Conservation (phyloP, 2,113 vertebrate genomes). For the Larimichthys crocea region DNA sequence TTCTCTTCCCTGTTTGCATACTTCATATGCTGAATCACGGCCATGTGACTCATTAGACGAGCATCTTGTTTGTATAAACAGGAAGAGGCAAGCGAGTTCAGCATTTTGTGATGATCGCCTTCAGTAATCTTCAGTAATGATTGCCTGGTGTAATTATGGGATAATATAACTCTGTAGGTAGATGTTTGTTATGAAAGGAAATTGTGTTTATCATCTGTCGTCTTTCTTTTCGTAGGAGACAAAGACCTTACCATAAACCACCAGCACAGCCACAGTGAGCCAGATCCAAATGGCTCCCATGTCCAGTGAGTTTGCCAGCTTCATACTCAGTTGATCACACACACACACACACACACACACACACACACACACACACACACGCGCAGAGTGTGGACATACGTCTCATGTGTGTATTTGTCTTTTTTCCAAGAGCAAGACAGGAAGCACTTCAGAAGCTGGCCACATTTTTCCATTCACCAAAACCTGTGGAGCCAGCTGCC, state of each 20-base stretch:
- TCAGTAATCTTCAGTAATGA: not conserved
- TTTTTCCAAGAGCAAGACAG: slow-evolving; percentile 84
- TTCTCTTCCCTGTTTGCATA: not conserved
- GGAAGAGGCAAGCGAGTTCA: slow-evolving; percentile 1
- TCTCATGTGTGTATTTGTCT: not conserved
- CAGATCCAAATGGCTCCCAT: slow-evolving; percentile 27
- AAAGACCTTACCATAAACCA: slow-evolving; percentile 50
- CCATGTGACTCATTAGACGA: not conserved
- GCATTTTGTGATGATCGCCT: not conserved
- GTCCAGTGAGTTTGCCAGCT: slow-evolving; percentile 64
- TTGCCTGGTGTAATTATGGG: not conserved
- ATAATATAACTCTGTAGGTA: not conserved
- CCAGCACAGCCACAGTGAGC: slow-evolving; percentile 67
- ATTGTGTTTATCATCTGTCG: not conserved
- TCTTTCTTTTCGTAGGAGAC: slow-evolving; percentile 38
- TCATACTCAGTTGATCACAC: not conserved
- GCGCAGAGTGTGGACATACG: not conserved
- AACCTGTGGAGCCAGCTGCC: slow-evolving; percentile 33
- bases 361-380: not conserved
- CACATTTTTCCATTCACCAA: slow-evolving; percentile 82
- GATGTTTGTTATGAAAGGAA: not conserved
- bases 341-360: not conserved
- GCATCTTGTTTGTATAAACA: slow-evolving; percentile 7
- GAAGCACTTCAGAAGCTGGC: slow-evolving; percentile 84
- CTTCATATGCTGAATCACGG: not conserved